Evolutionary conservation across 2,888 invertebrate genomes (phyloP).

Genomic region (Apodemia zela): DNA sequence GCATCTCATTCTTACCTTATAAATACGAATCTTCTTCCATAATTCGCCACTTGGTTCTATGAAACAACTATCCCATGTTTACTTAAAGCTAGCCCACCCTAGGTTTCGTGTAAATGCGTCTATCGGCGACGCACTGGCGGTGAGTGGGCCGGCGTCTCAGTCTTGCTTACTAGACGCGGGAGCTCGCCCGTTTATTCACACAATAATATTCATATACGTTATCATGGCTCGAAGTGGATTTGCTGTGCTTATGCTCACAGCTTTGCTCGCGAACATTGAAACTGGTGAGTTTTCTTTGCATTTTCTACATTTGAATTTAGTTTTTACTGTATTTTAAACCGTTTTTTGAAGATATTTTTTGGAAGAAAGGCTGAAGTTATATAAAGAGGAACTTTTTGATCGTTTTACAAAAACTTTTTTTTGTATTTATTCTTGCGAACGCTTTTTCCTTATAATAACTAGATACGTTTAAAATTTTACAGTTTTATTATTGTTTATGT

Average conservation of each 20-base stretch:
- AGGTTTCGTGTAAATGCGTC: constrained; percentile 55
- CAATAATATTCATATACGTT: constrained; percentile 33
- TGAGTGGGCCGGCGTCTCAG: constrained; percentile 47
- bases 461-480: too few relatives aligned
- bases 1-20: too few relatives aligned
- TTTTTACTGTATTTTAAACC: not conserved
- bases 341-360: not conserved
- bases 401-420: too few relatives aligned
- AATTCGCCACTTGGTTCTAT: constrained; percentile 3
- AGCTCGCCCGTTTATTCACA: constrained; percentile 43
- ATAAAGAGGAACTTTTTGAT: too few relatives aligned
- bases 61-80: constrained; percentile 21
- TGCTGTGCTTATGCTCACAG: constrained; percentile 49
- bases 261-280: constrained; percentile 61
- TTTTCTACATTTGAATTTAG: too few relatives aligned
- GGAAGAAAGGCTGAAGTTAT: too few relatives aligned
- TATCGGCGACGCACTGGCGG: constrained; percentile 60
- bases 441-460: too few relatives aligned
- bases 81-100: constrained; percentile 36
- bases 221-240: constrained; percentile 59
- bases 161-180: constrained; percentile 43
- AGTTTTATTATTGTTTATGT: too few relatives aligned
- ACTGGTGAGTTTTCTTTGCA: constrained; percentile 52
- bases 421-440: too few relatives aligned
- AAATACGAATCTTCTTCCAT: too few relatives aligned